Conservation (phyloP, 2,888 invertebrate genomes). For the Caenorhabditis panamensis region DNA sequence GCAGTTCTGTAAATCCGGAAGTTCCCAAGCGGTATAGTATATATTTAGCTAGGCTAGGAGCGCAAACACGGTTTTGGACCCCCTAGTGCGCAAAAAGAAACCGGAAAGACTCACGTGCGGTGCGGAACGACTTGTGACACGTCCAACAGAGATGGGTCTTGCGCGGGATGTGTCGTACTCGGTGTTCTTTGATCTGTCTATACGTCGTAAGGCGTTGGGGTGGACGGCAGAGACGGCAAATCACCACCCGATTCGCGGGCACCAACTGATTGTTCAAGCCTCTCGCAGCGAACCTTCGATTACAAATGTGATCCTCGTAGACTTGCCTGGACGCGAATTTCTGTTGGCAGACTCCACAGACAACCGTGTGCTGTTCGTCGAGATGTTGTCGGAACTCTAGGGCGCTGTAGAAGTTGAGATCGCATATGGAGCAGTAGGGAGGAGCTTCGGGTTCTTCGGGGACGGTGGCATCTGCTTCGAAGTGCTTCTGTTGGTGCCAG, state of each 20-base stretch:
- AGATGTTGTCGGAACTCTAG: constrained; percentile 42
- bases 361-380: constrained; percentile 45
- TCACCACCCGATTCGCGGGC: constrained; percentile 24
- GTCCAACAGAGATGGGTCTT: constrained; percentile 67
- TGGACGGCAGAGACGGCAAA: constrained; percentile 53
- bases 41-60: too few species aligned
- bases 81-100: too few species aligned
- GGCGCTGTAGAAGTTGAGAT: constrained; percentile 32
- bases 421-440: constrained; percentile 40
- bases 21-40: too few species aligned
- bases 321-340: constrained; percentile 53
- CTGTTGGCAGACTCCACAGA: constrained; percentile 47
- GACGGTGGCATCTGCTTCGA: constrained; percentile 19
- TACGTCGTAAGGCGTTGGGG: constrained; percentile 34
- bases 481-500: constrained; percentile 50
- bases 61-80: background rate
- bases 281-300: constrained; percentile 17
- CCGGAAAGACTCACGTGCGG: constrained; percentile 49
- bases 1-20: constrained; percentile 49
- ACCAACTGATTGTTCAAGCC: constrained; percentile 11
- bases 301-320: constrained; percentile 52
- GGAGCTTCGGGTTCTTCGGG: too few species aligned
- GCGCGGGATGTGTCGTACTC: constrained; percentile 54
- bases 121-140: constrained; percentile 68
- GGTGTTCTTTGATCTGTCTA: constrained; percentile 62